These are phyloP conservation scores for Lithophane ornitopus DNA, from an alignment of 2,888 invertebrate genomes.

Conservation along the genomic window DNA sequence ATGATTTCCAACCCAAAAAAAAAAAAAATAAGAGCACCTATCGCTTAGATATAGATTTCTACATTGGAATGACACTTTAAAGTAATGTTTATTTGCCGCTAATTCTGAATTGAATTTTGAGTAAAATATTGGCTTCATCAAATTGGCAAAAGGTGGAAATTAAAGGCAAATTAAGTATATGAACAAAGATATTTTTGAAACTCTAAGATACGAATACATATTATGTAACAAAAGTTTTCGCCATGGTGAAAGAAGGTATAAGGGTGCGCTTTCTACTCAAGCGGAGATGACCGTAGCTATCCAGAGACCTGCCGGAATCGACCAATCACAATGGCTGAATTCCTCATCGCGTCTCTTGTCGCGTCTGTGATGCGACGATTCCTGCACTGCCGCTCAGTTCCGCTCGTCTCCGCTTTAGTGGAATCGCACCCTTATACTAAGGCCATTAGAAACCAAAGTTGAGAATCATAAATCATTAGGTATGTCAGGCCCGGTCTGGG, in stretches of 20 bases:
- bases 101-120: neutral
- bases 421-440: neutral
- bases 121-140: neutral
- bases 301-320: too few species aligned
- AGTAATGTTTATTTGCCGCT: neutral
- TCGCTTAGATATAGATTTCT: neutral
- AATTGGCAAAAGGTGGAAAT: neutral
- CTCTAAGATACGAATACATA: conserved; percentile 3
- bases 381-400: too few species aligned
- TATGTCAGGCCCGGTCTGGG: neutral
- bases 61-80: neutral
- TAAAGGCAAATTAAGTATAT: neutral
- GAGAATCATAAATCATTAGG: neutral
- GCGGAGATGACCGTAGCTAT: too few species aligned
- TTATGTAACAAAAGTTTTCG: neutral
- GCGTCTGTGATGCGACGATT: too few species aligned
- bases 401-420: too few species aligned
- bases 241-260: neutral
- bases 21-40: conserved; percentile 20
- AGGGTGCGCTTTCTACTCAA: too few species aligned
- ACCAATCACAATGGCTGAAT: too few species aligned
- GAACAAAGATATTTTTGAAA: neutral
- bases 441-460: neutral
- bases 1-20: too few species aligned
- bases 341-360: too few species aligned